These are phyloP conservation scores for Willowsia nigromaculata DNA, from an alignment of 2,888 invertebrate species.

Conservation along the genomic window DNA sequence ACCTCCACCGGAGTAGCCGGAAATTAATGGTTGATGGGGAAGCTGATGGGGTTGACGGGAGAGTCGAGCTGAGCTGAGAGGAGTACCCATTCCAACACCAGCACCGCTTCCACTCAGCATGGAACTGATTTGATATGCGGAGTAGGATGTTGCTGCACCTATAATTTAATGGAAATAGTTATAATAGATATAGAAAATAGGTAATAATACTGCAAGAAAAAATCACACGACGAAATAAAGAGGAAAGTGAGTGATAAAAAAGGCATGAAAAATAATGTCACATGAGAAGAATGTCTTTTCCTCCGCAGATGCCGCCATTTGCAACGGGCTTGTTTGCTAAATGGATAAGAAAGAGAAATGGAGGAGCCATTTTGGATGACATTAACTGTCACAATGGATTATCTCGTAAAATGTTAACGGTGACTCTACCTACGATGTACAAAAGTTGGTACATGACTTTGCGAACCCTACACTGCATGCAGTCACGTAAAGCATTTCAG, in stretches of 20 bases:
- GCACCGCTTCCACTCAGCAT: constrained; percentile 23
- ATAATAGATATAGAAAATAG: background rate
- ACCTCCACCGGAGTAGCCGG: constrained; percentile 50
- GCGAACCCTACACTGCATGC: background rate
- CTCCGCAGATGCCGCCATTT: constrained; percentile 4
- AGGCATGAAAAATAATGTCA: background rate
- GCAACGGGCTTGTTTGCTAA: background rate
- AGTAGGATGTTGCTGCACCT: constrained; percentile 54
- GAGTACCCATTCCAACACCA: background rate
- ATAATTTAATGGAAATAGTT: background rate
- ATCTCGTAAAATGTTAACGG: constrained; percentile 53
- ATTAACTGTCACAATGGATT: constrained; percentile 61
- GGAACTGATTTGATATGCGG: constrained; percentile 66
- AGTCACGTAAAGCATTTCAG: no score
- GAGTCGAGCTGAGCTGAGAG: background rate
- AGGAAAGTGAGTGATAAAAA: background rate
- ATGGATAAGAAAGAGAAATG: constrained; percentile 47
- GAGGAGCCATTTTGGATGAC: constrained; percentile 49
- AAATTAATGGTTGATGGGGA: constrained; percentile 43
- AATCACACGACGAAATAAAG: background rate
- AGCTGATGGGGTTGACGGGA: background rate
- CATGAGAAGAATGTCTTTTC: background rate
- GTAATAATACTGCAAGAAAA: background rate
- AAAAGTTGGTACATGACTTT: background rate
- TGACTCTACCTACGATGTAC: background rate